Evolutionary conservation across 2,797 vertebrate species (phyloP), one percentile per base, ranked within the genome.

Genomic region (Pseudochromis fuscus): DNA sequence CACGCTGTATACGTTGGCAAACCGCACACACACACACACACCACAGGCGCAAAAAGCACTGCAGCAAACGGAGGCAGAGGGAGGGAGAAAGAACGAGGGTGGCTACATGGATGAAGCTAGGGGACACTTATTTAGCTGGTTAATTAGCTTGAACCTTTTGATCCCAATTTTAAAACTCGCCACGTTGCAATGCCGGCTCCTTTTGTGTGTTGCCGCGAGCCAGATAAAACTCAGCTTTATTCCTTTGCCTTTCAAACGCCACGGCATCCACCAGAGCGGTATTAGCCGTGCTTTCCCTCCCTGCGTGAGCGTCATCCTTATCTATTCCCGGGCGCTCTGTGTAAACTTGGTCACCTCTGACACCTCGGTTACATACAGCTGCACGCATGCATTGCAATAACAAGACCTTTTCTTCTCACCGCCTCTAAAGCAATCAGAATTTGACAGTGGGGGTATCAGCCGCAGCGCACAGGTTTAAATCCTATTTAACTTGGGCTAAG

Each of bases 81-180:
- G 49, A 72, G 66, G 51, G 65, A 63, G 50, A 38, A 53, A 59
- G 71, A 62, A 76, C 23, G 60, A 74, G 61, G 67, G 64, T 73
- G 62, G 77, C 69, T 85, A 61, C 83, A 72, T 56, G 73, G 86
- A 87, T 25, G 79, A 88, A 83, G 91, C 84, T 80, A 51, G 75
- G 83, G 87, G 91, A 93, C 82, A 90, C 88, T 92, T 92, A 92
- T 94, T 93, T 94, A 92, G 93, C 88, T 92, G 91, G 90, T 93
- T 94, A 94, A 95, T 95, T 94, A 94, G 93, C 93, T 89, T 75
- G 56, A 91, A 93, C 93, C 92, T 93, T 94, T 94, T 94, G 92
- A 94, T 94, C 93, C 93, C 90, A 92, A 94, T 94, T 94, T 94
- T 88, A 92, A 94, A 93, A 91, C 88, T 89, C 86, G 67, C 86